A percentile compares a stretch with the other conserved stretches of the same genome.
Evolutionary conservation across 2,113 vertebrate species (phyloP).

Genomic region (Phocoena sinus): DNA sequence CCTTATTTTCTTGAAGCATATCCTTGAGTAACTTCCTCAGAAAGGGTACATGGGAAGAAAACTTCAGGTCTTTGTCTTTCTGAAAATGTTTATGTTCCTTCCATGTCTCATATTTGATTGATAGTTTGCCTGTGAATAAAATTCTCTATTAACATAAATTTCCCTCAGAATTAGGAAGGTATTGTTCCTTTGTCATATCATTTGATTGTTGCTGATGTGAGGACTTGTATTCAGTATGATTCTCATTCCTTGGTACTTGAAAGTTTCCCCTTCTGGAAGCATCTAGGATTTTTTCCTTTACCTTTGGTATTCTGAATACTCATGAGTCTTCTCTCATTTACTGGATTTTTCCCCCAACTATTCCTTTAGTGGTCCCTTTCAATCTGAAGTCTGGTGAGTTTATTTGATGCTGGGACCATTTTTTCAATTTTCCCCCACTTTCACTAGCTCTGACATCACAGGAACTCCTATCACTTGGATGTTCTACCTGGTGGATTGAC

Average conservation of each 20-base stretch:
- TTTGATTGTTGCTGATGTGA: background rate
- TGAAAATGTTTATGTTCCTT: background rate
- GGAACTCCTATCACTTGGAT: background rate
- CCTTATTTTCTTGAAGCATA: constrained; percentile 57
- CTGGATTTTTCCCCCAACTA: background rate
- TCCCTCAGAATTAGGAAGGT: background rate
- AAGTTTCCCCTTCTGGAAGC: background rate
- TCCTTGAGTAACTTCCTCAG: constrained; percentile 58
- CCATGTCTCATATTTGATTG: background rate
- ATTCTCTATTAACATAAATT: background rate
- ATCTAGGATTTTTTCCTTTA: background rate
- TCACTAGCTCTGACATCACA: background rate
- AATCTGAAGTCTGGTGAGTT: background rate
- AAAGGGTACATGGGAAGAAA: background rate
- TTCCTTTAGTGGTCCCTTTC: background rate
- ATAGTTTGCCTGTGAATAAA: background rate
- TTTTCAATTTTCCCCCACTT: background rate
- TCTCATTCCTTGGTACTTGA: background rate
- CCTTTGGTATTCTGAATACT: background rate
- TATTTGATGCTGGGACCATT: background rate
- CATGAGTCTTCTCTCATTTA: background rate
- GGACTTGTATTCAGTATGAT: background rate
- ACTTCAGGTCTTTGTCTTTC: background rate
- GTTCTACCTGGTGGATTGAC: background rate
- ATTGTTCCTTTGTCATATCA: background rate